These are phyloP conservation scores for Thamnaconus septentrionalis DNA, from an alignment of 2,113 vertebrate genomes.

Conservation along the genomic window DNA sequence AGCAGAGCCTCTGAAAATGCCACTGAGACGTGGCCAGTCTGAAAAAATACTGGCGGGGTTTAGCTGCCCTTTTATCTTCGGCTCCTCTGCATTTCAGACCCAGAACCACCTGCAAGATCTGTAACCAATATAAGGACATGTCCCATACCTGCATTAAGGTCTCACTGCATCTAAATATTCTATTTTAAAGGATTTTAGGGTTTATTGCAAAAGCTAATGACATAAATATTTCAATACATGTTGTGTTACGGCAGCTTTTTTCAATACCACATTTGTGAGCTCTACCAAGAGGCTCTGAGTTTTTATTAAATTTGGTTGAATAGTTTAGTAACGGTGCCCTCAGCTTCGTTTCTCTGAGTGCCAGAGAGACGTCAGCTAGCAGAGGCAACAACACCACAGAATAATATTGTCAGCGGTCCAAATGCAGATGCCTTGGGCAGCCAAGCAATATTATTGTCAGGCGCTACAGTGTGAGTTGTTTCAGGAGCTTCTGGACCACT, in stretches of 20 bases:
- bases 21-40: too few relatives aligned
- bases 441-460: conserved; percentile 8
- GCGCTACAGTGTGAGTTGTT: conserved; percentile 45
- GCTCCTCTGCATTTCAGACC: too few relatives aligned
- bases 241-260: neutral
- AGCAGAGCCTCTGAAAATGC: too few relatives aligned
- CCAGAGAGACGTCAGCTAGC: conserved; percentile 31
- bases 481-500: conserved; percentile 4
- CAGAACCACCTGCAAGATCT: too few relatives aligned
- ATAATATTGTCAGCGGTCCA: conserved; percentile 54
- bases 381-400: conserved; percentile 35
- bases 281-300: neutral
- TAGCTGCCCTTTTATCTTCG: too few relatives aligned
- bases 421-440: conserved; percentile 48
- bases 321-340: neutral
- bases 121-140: too few relatives aligned
- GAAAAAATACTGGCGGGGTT: too few relatives aligned
- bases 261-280: too few relatives aligned
- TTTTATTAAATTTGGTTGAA: conserved; percentile 1
- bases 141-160: too few relatives aligned
- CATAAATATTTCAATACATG: neutral
- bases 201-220: neutral
- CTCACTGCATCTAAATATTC: too few relatives aligned
- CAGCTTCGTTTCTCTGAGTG: conserved; percentile 22
- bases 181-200: too few relatives aligned